A percentile compares a stretch with the other conserved stretches of the same genome.
phyloP scores from a whole-genome alignment of 2,888 invertebrate species.

The Eurytoma adleriae region DNA sequence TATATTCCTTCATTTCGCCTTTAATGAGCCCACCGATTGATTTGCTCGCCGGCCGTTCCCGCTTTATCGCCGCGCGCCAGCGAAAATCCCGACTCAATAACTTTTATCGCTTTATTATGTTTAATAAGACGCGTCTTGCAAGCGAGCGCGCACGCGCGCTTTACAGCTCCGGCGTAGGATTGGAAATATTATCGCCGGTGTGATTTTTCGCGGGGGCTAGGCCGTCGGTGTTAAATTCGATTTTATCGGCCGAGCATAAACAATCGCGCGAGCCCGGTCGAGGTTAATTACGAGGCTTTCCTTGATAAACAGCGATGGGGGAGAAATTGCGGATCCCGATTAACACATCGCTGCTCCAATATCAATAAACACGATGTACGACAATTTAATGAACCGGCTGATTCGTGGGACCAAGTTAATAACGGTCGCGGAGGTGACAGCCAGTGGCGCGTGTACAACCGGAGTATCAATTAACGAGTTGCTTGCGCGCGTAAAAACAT shows the following conservation, averaged over 20 bases:
- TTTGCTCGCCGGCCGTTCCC: constrained; percentile 21
- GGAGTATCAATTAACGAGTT: too few species aligned
- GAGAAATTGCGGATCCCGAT: constrained; percentile 33
- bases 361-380: constrained; percentile 9
- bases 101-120: constrained; percentile 39
- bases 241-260: too few species aligned
- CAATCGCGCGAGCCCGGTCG: too few species aligned
- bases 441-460: too few species aligned
- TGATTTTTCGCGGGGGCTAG: too few species aligned
- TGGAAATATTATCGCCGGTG: too few species aligned
- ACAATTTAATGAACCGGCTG: constrained; percentile 27
- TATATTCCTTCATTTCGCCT: constrained; percentile 8
- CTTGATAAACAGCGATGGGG: too few species aligned
- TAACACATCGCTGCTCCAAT: constrained; percentile 29
- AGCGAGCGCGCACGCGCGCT: background rate
- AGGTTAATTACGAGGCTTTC: too few species aligned
- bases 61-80: constrained; percentile 15
- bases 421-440: background rate
- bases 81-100: background rate
- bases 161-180: too few species aligned
- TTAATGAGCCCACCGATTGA: constrained; percentile 47
- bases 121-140: background rate
- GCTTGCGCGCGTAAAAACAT: too few species aligned
- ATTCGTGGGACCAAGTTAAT: background rate
- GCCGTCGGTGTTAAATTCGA: too few species aligned